These are phyloP conservation scores for Drosophila affinis DNA, from an alignment of 2,888 invertebrate species.

Conservation along the genomic window DNA sequence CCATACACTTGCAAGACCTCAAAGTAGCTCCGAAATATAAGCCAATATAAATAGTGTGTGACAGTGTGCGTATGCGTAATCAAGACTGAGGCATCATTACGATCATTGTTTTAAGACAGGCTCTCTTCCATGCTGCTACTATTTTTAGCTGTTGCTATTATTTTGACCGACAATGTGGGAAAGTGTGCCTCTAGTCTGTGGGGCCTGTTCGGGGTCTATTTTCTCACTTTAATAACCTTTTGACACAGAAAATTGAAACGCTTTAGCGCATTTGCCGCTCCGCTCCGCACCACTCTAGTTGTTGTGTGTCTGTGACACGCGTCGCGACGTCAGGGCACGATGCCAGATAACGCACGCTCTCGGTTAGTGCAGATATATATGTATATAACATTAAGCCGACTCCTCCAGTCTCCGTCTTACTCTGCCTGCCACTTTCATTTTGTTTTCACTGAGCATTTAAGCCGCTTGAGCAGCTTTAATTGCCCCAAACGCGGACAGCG, in stretches of 20 bases:
- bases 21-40: no score
- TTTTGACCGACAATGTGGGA: neutral
- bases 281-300: constrained; percentile 14
- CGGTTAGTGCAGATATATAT: constrained; percentile 31
- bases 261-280: constrained; percentile 63
- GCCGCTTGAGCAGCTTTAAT: constrained; percentile 74
- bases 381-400: neutral
- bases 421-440: constrained; percentile 70
- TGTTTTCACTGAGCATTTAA: constrained; percentile 77
- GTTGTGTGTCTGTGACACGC: constrained; percentile 51
- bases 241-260: constrained; percentile 73
- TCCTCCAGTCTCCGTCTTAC: constrained; percentile 36
- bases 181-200: constrained; percentile 8
- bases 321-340: constrained; percentile 39
- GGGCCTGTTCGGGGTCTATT: constrained; percentile 41
- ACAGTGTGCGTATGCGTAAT: no score
- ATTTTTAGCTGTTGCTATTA: no score
- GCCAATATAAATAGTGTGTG: no score
- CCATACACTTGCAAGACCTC: no score
- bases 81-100: no score
- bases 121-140: no score
- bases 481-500: constrained; percentile 56
- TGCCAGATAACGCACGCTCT: constrained; percentile 55
- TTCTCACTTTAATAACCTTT: constrained; percentile 72
- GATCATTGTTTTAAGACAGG: no score